These are phyloP conservation scores for Bradypodion ventrale DNA, from an alignment of 2,797 vertebrate genomes.

Conservation along the genomic window DNA sequence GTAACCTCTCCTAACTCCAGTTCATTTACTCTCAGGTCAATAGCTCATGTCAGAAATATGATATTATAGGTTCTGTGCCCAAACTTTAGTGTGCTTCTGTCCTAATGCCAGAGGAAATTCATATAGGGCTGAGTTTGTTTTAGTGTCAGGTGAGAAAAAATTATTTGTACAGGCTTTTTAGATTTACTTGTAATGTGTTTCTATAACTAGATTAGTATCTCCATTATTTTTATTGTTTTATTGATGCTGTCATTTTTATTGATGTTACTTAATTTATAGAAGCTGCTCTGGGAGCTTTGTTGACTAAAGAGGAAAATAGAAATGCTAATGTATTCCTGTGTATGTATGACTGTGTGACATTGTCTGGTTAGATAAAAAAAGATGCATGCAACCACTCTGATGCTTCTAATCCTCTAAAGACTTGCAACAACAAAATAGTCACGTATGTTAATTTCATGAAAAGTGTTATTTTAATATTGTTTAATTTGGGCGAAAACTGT, in stretches of 20 bases:
- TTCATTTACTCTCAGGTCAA: background rate
- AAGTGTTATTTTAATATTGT: too few species aligned
- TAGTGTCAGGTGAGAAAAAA: background rate
- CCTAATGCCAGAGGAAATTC: background rate
- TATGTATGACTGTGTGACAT: too few species aligned
- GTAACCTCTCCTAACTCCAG: background rate
- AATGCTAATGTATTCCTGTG: background rate
- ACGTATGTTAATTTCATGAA: too few species aligned
- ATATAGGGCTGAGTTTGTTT: background rate
- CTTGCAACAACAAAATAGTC: too few species aligned
- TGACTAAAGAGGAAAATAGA: background rate
- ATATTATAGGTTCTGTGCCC: background rate
- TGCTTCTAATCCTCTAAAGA: too few species aligned
- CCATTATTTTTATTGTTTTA: conserved; percentile 2
- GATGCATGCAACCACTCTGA: too few species aligned
- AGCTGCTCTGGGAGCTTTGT: background rate
- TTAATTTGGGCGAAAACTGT: too few species aligned
- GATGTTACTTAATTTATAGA: background rate
- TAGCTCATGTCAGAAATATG: background rate
- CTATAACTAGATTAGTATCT: background rate
- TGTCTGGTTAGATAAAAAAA: too few species aligned
- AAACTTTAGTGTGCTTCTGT: background rate
- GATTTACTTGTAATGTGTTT: background rate
- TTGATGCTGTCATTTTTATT: background rate
- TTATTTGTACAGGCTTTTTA: background rate